Base-by-base conservation (phyloP, 1,140 invertebrate genomes). In the Ectropis grisescens region DNA sequence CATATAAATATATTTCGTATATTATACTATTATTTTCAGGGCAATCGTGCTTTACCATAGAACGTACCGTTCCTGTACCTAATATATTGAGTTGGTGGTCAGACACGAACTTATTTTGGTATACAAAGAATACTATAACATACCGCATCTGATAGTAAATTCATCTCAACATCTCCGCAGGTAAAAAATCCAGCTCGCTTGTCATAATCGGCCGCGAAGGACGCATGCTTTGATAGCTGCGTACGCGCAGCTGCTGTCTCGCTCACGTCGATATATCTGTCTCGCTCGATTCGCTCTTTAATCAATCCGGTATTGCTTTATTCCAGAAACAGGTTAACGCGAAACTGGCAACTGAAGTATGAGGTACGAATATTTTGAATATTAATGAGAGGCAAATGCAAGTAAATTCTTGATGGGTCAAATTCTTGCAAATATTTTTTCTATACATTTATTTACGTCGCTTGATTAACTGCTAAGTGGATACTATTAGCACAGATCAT, bases 151-250 rank as follows among this genome's bases (percentile, higher is more conserved):
- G 33, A 47, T 55, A 35, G 55, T 44, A 56, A 58, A 47, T 58
- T 65, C 54, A 72, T 49, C 48, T 52, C 52, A 33, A 36, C 34
- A 30, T 10, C 8, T 19, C 32, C 10, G 38, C 29, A 39, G 40
- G 49, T 41, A 62, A 76, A 74, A 70, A 71, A 61, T 51, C 49
- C 12, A 34, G 40, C 37, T 36, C 39, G 39, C 33, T 41, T 40
- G 38, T 43, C 47, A 44, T 50, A 55, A 46, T 47, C 54, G 56
- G 59, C 53, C 58, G 47, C 59, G 58, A 78, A 70, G 65, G 66
- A 71, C 69, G 67, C 67, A 51, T 65, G 67, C 58, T n/a, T n/a
- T n/a, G n/a, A n/a, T n/a, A n/a, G n/a, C 52, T 55, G 52, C 58
- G 58, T 62, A 66, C 56, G 47, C 54, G 54, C 58, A 60, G 62